Evolutionary conservation across 2,113 vertebrate genomes (phyloP).

Genomic region (Cinclus mexicanus): DNA sequence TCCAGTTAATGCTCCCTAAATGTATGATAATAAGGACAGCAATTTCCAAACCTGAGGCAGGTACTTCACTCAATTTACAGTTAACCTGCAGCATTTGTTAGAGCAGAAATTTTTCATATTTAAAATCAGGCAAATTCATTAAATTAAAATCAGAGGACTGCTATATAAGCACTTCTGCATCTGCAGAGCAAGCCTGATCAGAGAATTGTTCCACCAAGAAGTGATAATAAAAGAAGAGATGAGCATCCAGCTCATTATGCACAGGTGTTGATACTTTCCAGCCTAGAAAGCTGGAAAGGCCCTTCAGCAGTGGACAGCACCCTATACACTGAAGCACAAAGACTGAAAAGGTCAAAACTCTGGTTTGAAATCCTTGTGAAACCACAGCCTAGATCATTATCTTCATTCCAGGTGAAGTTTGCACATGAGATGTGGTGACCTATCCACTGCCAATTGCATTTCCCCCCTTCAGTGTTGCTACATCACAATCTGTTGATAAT

Average conservation of each 20-base stretch:
- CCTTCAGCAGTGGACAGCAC: neutral
- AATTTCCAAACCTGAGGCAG: neutral
- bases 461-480: neutral
- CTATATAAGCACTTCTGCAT: conserved; percentile 20
- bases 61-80: neutral
- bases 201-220: conserved; percentile 2
- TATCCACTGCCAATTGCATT: neutral
- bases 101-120: neutral
- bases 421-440: neutral
- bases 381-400: neutral
- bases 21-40: neutral
- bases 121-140: conserved; percentile 3
- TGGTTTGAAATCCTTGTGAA: neutral
- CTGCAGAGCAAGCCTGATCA: neutral
- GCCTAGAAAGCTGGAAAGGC: neutral
- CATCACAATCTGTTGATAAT: neutral
- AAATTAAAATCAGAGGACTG: neutral
- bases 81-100: neutral
- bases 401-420: neutral
- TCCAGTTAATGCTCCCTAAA: neutral
- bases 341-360: neutral
- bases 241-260: neutral
- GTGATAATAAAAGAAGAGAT: neutral
- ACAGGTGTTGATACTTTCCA: neutral
- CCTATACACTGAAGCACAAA: neutral